Conservation (phyloP, 1,140 invertebrate genomes). For the Trissolcus basalis region DNA sequence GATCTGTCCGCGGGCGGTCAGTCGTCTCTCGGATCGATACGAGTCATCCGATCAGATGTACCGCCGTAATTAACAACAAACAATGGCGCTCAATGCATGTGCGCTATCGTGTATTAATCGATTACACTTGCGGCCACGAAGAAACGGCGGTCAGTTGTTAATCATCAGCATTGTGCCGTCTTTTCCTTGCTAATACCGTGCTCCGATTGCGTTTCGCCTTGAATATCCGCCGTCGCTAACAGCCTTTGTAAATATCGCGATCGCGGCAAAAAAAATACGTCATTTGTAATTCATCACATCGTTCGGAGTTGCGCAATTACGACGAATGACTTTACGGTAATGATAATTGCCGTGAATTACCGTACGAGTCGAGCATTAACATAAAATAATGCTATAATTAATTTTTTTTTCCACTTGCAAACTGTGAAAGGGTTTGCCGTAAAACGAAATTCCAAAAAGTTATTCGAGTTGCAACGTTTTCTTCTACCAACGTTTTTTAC, state of each 20-base stretch:
- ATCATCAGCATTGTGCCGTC: conserved; percentile 50
- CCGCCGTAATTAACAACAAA: conserved; percentile 61
- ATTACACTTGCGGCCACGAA: conserved; percentile 56
- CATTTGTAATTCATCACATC: conserved; percentile 59
- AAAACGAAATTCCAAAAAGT: no score
- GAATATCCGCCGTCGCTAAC: conserved; percentile 50
- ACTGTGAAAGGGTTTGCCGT: not conserved
- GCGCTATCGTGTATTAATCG: conserved; percentile 61
- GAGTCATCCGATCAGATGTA: conserved; percentile 58
- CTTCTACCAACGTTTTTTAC: no score
- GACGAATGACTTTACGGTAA: conserved; percentile 55
- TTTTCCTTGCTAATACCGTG: conserved; percentile 20
- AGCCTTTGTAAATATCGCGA: conserved; percentile 56
- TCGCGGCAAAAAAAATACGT: conserved; percentile 49
- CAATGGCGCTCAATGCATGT: conserved; percentile 54
- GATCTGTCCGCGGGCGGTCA: conserved; percentile 56
- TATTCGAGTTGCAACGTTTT: no score
- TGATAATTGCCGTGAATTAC: conserved; percentile 43
- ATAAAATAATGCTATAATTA: conserved; percentile 37
- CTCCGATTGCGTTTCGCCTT: conserved; percentile 52
- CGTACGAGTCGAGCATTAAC: conserved; percentile 30
- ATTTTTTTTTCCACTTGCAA: conserved; percentile 23
- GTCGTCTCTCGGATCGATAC: conserved; percentile 36
- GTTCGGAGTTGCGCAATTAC: conserved; percentile 49
- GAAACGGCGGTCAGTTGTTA: conserved; percentile 52